These are phyloP conservation scores for Tachysurus vachellii DNA, from an alignment of 2,113 vertebrate species.

Conservation along the genomic window DNA sequence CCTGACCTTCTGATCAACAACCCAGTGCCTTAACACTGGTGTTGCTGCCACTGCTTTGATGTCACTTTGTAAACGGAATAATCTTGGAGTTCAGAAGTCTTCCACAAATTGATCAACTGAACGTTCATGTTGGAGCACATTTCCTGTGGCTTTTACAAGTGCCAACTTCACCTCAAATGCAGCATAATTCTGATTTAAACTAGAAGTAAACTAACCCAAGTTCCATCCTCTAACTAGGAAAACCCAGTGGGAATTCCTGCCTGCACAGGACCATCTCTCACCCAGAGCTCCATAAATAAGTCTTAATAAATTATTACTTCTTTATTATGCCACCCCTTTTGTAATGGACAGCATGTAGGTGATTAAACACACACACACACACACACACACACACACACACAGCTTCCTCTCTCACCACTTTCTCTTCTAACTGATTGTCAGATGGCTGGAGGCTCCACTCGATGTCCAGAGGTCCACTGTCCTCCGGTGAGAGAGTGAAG, in stretches of 20 bases:
- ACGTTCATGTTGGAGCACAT: too few relatives aligned
- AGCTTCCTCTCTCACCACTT: conserved; percentile 66
- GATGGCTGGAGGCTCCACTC: conserved; percentile 75
- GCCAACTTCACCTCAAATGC: too few relatives aligned
- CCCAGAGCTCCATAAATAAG: background rate
- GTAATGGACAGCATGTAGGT: background rate
- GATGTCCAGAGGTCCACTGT: conserved; percentile 75
- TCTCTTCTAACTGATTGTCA: conserved; percentile 75
- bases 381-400: conserved; percentile 20
- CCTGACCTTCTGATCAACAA: too few relatives aligned
- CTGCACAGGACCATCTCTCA: background rate
- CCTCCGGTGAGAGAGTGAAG: conserved; percentile 64
- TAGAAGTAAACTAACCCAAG: too few relatives aligned
- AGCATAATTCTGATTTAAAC: too few relatives aligned
- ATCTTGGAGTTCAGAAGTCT: background rate
- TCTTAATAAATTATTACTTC: too few relatives aligned
- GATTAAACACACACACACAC: background rate
- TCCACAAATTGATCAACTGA: too few relatives aligned
- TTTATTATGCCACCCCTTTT: too few relatives aligned
- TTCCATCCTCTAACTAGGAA: background rate
- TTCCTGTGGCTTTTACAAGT: too few relatives aligned
- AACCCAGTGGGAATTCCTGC: background rate
- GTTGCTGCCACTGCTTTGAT: background rate
- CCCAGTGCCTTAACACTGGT: too few relatives aligned
- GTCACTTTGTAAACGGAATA: background rate